Evolutionary conservation across 2,888 invertebrate species (phyloP), one percentile per base, ranked within the genome.

Genomic region (Habrosyne pyritoides): DNA sequence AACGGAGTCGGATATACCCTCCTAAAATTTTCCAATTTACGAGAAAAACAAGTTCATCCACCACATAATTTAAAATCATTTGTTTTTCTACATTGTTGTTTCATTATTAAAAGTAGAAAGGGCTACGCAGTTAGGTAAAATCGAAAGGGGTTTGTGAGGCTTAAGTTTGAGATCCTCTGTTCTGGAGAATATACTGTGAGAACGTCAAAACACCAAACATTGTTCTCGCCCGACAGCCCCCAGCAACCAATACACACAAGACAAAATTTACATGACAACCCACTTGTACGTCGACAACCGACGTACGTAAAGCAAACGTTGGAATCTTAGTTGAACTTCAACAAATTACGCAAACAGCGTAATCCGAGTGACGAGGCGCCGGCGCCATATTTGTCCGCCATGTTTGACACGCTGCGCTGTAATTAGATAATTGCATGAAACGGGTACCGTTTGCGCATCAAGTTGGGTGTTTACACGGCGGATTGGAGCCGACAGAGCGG

Each of bases 371-470:
- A 74, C 77, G 75, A 52, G 53, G 63, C 73, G 63, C 63, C 61
- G 60, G 55, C 71, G 72, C 74, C 76, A 74, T 75, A 69, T 79
- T 77, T 72, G 79, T 61, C 73, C 71, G 75, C 78, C 74, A 75
- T 69, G 76, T 77, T 73, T 63, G 69, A 63, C 68, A 71, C 69
- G 63, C 60, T 68, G 76, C 74, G 73, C 73, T 66, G 72, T 85
- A 87, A 87, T 87, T 87, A 86, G 82, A 84, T 87, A 86, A 87
- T 87, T 86, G 86, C 81, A 83, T 80, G 78, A 79, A 75, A 79
- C 75, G 69, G 67, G 67, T 67, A 67, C 70, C 75, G 76, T 75
- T 76, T 75, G 75, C 76, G 73, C 76, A 73, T 71, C 71, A 57
- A 66, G 63, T 58, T 63, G 61, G 56, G 51, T 72, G 77, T 77